Base-by-base conservation (phyloP, 1,140 invertebrate genomes). In the Pachyrhynchus sulphureomaculatus region DNA sequence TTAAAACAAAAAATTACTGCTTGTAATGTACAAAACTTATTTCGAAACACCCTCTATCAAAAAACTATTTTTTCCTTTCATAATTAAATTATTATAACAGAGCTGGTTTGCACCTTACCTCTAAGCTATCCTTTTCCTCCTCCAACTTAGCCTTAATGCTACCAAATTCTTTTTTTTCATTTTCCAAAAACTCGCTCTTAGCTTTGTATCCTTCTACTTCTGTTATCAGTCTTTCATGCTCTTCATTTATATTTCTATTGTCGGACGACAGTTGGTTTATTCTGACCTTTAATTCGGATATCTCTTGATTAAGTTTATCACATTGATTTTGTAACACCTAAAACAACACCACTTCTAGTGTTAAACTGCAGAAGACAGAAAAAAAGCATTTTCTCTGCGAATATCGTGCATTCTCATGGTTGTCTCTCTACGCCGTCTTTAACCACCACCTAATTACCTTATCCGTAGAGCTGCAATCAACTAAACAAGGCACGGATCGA, bases 171-270 rank as follows among this genome's bases (percentile, higher is more conserved):
- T 17, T 20, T 13, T 58, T 65, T 51, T 52, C 41, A 20, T 49
- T 56, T 52, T 57, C 51, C 24, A 68, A 29, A 36, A 62, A 36
- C 51, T 68, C 69, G 29, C 48, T 41, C 29, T 63, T 67, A 1
- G 70, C 37, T 59, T 72, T 74, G 20, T 71, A 51, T 23, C 69
- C 73, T 44, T 68, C 71, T 2, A 67, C 24, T 41, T 75, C 69
- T 2, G 49, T 32, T 1, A 69, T 13, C 21, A 71, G 32, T 48
- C 42, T 61, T 10, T 72, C 64, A 32, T 74, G 69, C 47, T 75
- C 74, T 47, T 72, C 67, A 10, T 64, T 53, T 1, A 74, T 45
- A 9, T 69, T 64, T 32, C 67, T 68, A 59, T 73, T 74, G 49
- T 76, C 74, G 1, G 56, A 59, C 8, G 63, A 56, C 2, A 75